Base-by-base conservation (phyloP, 2,797 vertebrate species). In the Pangasius macronema region DNA sequence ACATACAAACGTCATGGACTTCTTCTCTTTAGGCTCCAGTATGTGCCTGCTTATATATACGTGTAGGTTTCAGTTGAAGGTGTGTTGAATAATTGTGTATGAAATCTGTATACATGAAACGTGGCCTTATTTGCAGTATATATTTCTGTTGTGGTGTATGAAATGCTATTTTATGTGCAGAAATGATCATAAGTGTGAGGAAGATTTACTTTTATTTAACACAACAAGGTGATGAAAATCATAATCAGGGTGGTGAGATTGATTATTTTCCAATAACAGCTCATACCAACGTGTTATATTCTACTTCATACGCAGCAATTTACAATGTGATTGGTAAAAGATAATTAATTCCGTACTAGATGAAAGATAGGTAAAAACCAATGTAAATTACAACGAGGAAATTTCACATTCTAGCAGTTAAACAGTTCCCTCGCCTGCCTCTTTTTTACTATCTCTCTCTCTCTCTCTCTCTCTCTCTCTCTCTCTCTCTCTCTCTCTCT, bases 41-140 rank as follows among this genome's bases (percentile, higher is more conserved):
- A 76, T n/a, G 24, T 57, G 0, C 30, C 76, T 36, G n/a, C 16
- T 27, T 53, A 9, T 20, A 33, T 18, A 16, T 9, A 5, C 9
- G 0, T 36, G 51, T 20, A 55, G 30, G 7, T 36, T 30, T 51
- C 24, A 24, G 27, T 13, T 73, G 30, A 46, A 10, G 20, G 20
- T 30, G 49, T 33, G 51, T 55, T 73, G 24, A 75, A n/a, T 76
- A n/a, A 76, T n/a, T 79, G 76, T 79, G 30, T 55, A 79, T 22
- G 8, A 57, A 77, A 77, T 55, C 16, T 77, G 49, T 33, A 9
- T 22, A 2, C 4, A 10, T 22, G 18, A 51, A n/a, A n/a, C 73
- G 1, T 8, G 5, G 73, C 46, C 46, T 51, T 33, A 57, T 22
- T 11, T 53, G 49, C 53, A 16, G n/a, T 30, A 77, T 9, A n/a